phyloP scores from a whole-genome alignment of 1,140 invertebrate genomes.

The Drosophila varians region DNA sequence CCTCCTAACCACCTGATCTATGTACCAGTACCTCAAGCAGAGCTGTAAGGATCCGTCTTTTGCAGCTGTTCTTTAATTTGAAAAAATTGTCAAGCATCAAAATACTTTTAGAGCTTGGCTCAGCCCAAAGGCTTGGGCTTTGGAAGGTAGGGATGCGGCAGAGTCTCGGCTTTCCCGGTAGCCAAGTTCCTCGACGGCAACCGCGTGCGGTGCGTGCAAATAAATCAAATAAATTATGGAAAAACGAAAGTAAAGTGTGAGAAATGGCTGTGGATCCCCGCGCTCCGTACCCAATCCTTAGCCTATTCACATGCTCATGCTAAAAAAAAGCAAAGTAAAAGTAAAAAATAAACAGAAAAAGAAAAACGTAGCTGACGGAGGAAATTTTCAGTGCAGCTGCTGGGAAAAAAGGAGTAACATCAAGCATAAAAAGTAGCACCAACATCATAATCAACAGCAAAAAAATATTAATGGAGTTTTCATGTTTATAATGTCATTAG shows the following conservation, averaged over 20 bases:
- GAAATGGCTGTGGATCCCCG: conserved; percentile 45
- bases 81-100: conserved; percentile 81
- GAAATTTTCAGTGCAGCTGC: conserved; percentile 36
- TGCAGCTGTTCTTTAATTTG: conserved; percentile 61
- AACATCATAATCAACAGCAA: conserved; percentile 71
- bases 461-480: conserved; percentile 83
- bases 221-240: conserved; percentile 80
- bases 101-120: conserved; percentile 68
- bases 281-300: conserved; percentile 20
- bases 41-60: conserved; percentile 7
- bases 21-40: conserved; percentile 39
- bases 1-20: neutral
- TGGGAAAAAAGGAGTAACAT: conserved; percentile 51
- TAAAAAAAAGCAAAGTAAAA: conserved; percentile 11
- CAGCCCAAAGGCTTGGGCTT: conserved; percentile 11
- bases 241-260: conserved; percentile 59
- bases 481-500: conserved; percentile 83
- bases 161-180: conserved; percentile 19
- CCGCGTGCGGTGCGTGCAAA: conserved; percentile 72
- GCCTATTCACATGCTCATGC: conserved; percentile 66
- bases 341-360: conserved; percentile 31
- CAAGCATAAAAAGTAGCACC: conserved; percentile 57
- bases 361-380: conserved; percentile 12
- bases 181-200: conserved; percentile 37
- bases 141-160: neutral